phyloP scores from a whole-genome alignment of 2,797 vertebrate genomes.

The Lemur catta region DNA sequence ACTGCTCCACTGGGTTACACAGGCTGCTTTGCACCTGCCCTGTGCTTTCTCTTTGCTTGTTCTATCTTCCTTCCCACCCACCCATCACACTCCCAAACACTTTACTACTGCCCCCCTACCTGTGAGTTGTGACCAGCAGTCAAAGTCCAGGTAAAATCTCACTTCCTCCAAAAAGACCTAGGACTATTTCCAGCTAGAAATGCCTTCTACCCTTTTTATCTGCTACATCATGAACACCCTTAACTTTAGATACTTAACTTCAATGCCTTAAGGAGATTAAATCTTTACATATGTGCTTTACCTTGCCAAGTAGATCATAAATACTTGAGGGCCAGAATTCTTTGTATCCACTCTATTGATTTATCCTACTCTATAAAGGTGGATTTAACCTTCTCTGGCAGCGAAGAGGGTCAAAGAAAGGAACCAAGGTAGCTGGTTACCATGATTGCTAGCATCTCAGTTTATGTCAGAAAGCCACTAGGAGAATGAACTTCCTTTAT shows the following conservation, averaged over 20 bases:
- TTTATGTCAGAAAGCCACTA: background rate
- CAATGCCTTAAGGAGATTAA: background rate
- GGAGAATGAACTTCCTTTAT: background rate
- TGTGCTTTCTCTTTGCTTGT: background rate
- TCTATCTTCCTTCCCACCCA: background rate
- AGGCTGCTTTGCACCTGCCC: too few relatives aligned
- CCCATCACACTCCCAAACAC: background rate
- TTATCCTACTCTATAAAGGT: background rate
- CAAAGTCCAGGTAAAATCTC: background rate
- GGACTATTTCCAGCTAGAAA: background rate
- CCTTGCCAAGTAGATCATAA: background rate
- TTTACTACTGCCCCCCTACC: background rate
- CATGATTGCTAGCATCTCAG: background rate
- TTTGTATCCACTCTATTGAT: background rate
- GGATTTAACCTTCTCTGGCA: background rate
- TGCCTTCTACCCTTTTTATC: background rate
- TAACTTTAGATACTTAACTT: background rate
- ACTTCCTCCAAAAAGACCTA: background rate
- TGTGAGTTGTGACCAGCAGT: background rate
- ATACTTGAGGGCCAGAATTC: background rate
- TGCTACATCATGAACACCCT: background rate
- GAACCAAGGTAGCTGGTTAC: background rate
- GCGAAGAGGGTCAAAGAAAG: background rate
- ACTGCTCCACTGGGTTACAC: too few relatives aligned
- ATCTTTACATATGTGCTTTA: background rate